Conservation (phyloP, 2,888 invertebrate species). For the Ochropacha duplaris region DNA sequence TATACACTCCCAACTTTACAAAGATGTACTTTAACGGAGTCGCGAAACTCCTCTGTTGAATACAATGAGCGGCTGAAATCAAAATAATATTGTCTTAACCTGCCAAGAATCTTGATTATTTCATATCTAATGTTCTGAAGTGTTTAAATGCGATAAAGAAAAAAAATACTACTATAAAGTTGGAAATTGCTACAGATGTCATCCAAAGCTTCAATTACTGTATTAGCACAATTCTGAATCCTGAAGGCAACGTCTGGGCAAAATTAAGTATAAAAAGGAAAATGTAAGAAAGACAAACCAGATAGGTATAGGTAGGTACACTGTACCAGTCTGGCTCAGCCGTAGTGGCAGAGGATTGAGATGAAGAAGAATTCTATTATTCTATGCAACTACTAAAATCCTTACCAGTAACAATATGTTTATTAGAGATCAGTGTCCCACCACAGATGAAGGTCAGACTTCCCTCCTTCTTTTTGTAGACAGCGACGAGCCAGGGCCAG, state of each 20-base stretch:
- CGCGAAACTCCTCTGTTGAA: constrained; percentile 54
- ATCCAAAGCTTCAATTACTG: too few species aligned
- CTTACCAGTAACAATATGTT: constrained; percentile 69
- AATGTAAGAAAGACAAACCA: too few species aligned
- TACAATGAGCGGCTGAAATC: constrained; percentile 79
- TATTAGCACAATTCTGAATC: too few species aligned
- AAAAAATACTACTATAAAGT: too few species aligned
- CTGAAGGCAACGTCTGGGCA: too few species aligned
- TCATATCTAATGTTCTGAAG: not conserved
- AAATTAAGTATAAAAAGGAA: too few species aligned
- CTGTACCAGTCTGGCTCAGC: too few species aligned
- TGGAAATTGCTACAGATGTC: too few species aligned
- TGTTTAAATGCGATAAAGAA: too few species aligned
- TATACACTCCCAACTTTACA: constrained; percentile 73
- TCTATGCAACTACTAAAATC: not conserved
- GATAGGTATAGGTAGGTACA: not conserved
- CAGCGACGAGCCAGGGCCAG: constrained; percentile 87
- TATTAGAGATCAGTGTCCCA: constrained; percentile 67
- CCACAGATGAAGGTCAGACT: constrained; percentile 69
- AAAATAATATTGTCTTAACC: not conserved
- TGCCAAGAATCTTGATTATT: too few species aligned
- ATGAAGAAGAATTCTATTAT: not conserved
- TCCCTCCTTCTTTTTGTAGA: constrained; percentile 79
- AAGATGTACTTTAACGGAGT: constrained; percentile 55
- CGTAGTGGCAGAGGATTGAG: too few species aligned